Evolutionary conservation across 2,113 vertebrate genomes (phyloP).

Genomic region (Cryptomyrus ogoouensis): DNA sequence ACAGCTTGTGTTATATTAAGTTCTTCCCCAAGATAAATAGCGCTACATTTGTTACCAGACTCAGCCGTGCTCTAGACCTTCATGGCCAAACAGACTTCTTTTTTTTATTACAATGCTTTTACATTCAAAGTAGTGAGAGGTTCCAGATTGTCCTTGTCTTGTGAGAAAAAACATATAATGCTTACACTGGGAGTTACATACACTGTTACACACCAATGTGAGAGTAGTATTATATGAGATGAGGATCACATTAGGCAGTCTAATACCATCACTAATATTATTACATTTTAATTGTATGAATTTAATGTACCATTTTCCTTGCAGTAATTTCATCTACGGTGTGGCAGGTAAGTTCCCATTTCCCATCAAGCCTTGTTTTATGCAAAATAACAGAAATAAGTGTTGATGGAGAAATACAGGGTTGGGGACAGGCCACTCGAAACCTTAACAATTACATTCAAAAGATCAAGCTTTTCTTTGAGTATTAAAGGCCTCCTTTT

Average conservation of each 20-base stretch:
- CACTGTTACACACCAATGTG: background rate
- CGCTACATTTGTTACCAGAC: background rate
- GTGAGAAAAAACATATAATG: background rate
- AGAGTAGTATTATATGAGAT: background rate
- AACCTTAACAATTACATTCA: background rate
- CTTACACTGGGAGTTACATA: background rate
- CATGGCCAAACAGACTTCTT: background rate
- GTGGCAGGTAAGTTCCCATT: background rate
- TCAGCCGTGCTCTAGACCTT: background rate
- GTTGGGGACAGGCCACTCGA: background rate
- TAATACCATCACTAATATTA: background rate
- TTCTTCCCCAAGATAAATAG: background rate
- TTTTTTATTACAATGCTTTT: background rate
- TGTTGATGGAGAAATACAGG: background rate
- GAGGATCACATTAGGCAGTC: background rate
- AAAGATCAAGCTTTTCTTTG: background rate
- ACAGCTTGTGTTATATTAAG: background rate
- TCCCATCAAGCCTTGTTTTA: background rate
- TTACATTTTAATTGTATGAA: background rate
- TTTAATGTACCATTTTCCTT: background rate
- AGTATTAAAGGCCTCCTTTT: background rate
- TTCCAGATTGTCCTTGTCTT: background rate
- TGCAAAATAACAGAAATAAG: background rate
- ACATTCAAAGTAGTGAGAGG: background rate
- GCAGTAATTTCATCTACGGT: background rate